phyloP scores from a whole-genome alignment of 2,113 vertebrate species.

The Garra rufa region DNA sequence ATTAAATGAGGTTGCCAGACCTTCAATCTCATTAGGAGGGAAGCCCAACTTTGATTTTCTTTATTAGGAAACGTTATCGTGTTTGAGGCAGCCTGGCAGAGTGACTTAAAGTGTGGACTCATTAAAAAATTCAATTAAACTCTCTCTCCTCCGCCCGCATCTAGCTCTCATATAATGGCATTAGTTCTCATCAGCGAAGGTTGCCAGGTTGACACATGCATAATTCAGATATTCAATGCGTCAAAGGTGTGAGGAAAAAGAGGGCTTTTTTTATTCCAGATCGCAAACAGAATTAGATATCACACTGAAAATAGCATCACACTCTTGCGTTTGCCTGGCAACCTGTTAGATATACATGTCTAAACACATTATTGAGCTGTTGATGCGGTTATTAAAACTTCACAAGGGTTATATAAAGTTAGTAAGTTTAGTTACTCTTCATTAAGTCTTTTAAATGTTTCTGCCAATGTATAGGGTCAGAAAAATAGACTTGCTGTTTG shows the following conservation, averaged over 20 bases:
- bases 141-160: conserved; percentile 42
- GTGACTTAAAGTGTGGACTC: conserved; percentile 61
- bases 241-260: conserved; percentile 54
- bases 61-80: conserved; percentile 61
- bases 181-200: conserved; percentile 58
- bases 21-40: conserved; percentile 64
- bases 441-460: neutral
- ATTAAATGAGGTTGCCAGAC: conserved; percentile 60
- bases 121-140: conserved; percentile 65
- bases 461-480: too few species aligned
- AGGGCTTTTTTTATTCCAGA: neutral
- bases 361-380: neutral
- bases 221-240: conserved; percentile 38
- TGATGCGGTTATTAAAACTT: neutral
- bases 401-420: neutral
- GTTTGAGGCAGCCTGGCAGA: conserved; percentile 61
- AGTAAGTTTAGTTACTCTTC: neutral
- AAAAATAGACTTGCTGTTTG: too few species aligned
- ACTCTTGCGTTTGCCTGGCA: neutral
- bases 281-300: conserved; percentile 27
- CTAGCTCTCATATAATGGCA: conserved; percentile 58
- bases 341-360: neutral
- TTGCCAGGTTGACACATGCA: conserved; percentile 58
- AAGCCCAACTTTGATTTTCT: conserved; percentile 55
- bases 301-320: conserved; percentile 8